Conservation (phyloP, 2,888 invertebrate species). For the Nemoura dubitans region DNA sequence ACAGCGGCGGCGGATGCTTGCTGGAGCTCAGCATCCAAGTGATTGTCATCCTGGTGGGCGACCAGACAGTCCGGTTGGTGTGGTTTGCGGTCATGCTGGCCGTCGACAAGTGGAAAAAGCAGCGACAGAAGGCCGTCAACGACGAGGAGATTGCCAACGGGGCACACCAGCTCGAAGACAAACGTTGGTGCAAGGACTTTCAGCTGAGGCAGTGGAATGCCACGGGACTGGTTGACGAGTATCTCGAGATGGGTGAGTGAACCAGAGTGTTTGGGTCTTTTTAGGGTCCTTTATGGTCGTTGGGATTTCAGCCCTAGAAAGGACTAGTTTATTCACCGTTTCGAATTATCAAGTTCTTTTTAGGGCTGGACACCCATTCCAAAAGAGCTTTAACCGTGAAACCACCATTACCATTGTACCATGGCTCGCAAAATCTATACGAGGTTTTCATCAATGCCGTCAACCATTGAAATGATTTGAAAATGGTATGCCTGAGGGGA, state of each 20-base stretch:
- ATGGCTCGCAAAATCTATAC: no score
- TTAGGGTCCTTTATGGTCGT: no score
- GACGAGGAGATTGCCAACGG: constrained; percentile 61
- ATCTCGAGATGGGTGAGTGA: constrained; percentile 82
- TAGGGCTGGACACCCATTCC: no score
- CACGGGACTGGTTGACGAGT: constrained; percentile 81
- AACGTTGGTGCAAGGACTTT: constrained; percentile 80
- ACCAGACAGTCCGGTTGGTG: constrained; percentile 82
- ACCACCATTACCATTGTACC: no score
- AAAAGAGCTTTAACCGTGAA: no score
- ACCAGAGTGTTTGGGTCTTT: no score
- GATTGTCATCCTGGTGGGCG: constrained; percentile 86
- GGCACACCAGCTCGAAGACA: constrained; percentile 65
- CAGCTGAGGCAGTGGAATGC: constrained; percentile 70
- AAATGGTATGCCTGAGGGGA: no score
- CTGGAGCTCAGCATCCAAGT: constrained; percentile 87
- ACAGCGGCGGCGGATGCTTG: constrained; percentile 85
- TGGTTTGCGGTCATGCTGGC: constrained; percentile 79
- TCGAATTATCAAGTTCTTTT: no score
- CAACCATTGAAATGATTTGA: no score
- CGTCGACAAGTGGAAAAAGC: constrained; percentile 57
- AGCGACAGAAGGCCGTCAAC: constrained; percentile 62
- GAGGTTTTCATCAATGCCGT: no score
- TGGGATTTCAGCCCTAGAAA: no score
- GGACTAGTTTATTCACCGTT: no score